phyloP scores from a whole-genome alignment of 2,113 vertebrate genomes.

The Deroptyus accipitrinus region DNA sequence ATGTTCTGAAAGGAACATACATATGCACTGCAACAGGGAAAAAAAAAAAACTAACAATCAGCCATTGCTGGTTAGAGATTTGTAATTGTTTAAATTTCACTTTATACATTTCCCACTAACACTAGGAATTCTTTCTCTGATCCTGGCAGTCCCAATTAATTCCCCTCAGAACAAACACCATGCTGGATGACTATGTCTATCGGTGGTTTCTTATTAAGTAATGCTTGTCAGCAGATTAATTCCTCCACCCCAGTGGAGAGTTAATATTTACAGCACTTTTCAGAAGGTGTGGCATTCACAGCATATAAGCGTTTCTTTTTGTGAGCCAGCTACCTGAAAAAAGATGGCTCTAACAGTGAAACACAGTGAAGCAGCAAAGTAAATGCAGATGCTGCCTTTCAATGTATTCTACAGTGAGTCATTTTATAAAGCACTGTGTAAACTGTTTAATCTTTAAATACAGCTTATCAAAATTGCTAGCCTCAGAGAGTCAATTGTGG shows the following conservation, averaged over 20 bases:
- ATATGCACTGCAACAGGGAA: background rate
- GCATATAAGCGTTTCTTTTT: background rate
- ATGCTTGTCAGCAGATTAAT: background rate
- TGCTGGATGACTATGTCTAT: background rate
- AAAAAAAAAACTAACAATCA: accelerated
- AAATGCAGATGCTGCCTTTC: background rate
- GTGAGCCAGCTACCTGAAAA: background rate
- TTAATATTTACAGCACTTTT: background rate
- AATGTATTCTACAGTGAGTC: background rate
- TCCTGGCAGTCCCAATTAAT: background rate
- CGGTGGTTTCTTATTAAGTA: accelerated
- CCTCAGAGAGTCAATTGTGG: background rate
- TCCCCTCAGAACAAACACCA: background rate
- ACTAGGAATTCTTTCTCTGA: background rate
- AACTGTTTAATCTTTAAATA: background rate
- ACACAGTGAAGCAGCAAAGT: background rate
- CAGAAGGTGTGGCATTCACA: background rate
- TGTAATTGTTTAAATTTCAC: background rate
- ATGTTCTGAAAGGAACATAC: background rate
- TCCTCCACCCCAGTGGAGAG: background rate
- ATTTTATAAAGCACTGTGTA: background rate
- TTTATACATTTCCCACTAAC: background rate
- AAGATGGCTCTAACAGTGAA: background rate
- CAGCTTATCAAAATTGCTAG: background rate
- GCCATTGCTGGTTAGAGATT: background rate